Percentiles rank a stretch among this genome's conserved stretches.
Conservation (phyloP, 1,140 invertebrate species). For the Pachyrhynchus sulphureomaculatus region DNA sequence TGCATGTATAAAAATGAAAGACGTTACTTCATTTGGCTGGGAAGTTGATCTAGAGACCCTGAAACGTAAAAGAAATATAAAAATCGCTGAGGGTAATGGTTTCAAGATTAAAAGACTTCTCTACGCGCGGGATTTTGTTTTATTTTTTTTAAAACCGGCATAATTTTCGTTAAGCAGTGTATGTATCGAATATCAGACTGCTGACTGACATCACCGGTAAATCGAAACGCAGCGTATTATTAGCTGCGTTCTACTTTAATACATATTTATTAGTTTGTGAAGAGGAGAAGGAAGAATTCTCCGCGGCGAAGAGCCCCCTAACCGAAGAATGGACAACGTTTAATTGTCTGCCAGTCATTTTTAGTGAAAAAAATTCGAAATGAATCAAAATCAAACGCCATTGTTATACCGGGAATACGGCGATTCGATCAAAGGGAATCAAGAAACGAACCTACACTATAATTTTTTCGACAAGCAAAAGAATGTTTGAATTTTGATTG, state of each 20-base stretch:
- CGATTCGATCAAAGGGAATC: background rate
- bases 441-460: background rate
- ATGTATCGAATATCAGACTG: constrained; percentile 21
- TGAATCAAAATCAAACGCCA: constrained; percentile 24
- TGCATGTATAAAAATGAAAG: too few species aligned
- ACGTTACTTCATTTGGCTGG: too few species aligned
- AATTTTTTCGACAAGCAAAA: constrained; percentile 9
- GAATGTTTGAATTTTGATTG: constrained; percentile 11
- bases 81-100: too few species aligned
- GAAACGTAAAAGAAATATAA: too few species aligned
- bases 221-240: constrained; percentile 31
- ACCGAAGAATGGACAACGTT: constrained; percentile 31
- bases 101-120: too few species aligned
- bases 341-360: constrained; percentile 32
- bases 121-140: too few species aligned
- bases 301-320: constrained; percentile 8
- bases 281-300: constrained; percentile 22
- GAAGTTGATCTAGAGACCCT: too few species aligned
- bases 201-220: constrained; percentile 23
- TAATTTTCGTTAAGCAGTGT: constrained; percentile 12
- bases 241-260: constrained; percentile 32
- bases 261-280: constrained; percentile 36
- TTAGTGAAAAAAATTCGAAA: constrained; percentile 22
- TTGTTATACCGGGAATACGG: background rate
- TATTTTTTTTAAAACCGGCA: too few species aligned